These are phyloP conservation scores for Thymelicus lineola DNA, from an alignment of 2,888 invertebrate genomes.

Conservation along the genomic window DNA sequence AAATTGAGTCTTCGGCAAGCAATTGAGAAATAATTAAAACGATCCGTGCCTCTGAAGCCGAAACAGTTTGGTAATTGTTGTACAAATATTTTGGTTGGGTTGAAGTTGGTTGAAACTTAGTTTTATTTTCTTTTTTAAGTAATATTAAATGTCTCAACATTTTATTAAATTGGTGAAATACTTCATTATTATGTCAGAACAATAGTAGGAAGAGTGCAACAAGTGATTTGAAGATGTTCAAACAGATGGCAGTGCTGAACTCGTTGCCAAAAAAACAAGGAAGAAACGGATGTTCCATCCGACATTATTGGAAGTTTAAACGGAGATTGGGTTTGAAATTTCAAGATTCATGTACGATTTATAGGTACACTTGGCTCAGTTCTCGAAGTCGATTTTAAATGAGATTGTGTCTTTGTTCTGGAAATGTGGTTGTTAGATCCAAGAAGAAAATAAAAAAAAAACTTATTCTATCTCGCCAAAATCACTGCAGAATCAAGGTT, in stretches of 20 bases:
- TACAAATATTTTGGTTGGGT: conserved; percentile 30
- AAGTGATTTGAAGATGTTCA: conserved; percentile 3
- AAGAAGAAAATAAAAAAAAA: no score
- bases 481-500: no score
- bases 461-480: no score
- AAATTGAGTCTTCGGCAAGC: conserved; percentile 51
- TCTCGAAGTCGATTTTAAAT: neutral
- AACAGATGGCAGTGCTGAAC: neutral
- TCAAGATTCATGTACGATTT: conserved; percentile 10
- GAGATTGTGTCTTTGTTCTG: neutral
- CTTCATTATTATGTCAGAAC: no score
- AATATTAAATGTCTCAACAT: neutral
- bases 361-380: neutral
- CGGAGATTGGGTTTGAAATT: conserved; percentile 19
- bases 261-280: conserved; percentile 6
- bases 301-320: conserved; percentile 33
- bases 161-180: neutral
- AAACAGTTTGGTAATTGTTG: conserved; percentile 32
- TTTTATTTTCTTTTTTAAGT: neutral
- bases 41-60: conserved; percentile 36
- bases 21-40: conserved; percentile 51
- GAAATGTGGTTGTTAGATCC: no score
- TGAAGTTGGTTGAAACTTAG: neutral
- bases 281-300: conserved; percentile 13
- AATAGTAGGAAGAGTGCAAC: neutral